These are phyloP conservation scores for Tortricodes alternella DNA, from an alignment of 2,888 invertebrate species.

Conservation along the genomic window DNA sequence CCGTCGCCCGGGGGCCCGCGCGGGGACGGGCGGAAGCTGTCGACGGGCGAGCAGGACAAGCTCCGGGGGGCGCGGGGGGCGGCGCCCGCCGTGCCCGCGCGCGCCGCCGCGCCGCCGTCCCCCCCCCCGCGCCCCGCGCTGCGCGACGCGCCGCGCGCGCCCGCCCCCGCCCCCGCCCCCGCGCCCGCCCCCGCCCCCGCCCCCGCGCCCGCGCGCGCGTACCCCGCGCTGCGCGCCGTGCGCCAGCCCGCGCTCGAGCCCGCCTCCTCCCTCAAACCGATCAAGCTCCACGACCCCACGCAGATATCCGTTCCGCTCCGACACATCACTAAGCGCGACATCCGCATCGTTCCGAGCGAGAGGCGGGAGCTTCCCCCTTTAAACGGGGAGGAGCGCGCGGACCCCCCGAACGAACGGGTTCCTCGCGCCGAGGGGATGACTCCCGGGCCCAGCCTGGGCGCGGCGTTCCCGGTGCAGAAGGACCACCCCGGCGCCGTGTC, in stretches of 20 bases:
- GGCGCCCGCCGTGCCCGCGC: constrained; percentile 6
- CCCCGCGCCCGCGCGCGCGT: constrained; percentile 32
- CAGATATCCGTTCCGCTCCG: constrained; percentile 63
- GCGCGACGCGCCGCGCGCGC: constrained; percentile 13
- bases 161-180: constrained; percentile 27
- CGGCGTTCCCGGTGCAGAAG: not conserved
- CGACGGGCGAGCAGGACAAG: constrained; percentile 27
- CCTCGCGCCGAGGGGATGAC: not conserved
- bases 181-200: constrained; percentile 29
- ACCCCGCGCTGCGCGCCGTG: constrained; percentile 44
- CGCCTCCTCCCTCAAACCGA: constrained; percentile 45
- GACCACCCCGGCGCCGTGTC: constrained; percentile 9
- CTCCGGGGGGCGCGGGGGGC: not conserved
- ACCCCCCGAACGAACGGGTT: too few species aligned
- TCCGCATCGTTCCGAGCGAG: constrained; percentile 57
- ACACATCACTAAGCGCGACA: constrained; percentile 68
- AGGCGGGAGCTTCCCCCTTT: constrained; percentile 57
- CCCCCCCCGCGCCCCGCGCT: constrained; percentile 49
- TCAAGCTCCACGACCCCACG: constrained; percentile 40
- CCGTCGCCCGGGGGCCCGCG: constrained; percentile 16
- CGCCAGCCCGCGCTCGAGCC: constrained; percentile 37
- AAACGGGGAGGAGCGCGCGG: constrained; percentile 44
- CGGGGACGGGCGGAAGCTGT: not conserved
- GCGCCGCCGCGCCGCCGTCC: constrained; percentile 40
- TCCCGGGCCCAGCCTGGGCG: not conserved